Conservation (phyloP, 2,113 vertebrate species). For the Xenus cinereus region DNA sequence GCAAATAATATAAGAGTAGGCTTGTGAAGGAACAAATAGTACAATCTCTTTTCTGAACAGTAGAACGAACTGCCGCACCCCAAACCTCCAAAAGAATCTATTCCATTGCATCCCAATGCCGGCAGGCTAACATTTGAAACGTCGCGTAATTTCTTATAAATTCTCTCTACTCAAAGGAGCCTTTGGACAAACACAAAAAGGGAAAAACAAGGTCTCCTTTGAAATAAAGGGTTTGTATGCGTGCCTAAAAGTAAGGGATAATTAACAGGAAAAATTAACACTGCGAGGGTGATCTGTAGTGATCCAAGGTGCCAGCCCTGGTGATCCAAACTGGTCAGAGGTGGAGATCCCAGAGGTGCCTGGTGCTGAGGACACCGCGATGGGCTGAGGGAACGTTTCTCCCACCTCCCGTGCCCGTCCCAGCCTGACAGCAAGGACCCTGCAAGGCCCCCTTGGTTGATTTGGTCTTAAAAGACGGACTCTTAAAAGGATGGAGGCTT, state of each 20-base stretch:
- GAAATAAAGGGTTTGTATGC: background rate
- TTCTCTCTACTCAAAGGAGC: background rate
- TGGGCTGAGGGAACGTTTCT: background rate
- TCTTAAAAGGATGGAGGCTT: background rate
- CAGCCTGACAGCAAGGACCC: background rate
- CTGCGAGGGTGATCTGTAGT: fast-evolving
- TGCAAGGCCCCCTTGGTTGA: background rate
- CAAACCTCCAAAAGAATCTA: background rate
- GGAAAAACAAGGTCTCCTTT: background rate
- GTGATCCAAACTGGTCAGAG: background rate
- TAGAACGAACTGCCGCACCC: background rate
- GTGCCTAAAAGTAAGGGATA: background rate
- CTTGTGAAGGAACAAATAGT: background rate
- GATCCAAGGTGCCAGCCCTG: background rate
- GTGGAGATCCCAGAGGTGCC: background rate
- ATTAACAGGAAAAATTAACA: background rate
- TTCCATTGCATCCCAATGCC: background rate
- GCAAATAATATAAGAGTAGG: background rate
- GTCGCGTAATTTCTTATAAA: background rate
- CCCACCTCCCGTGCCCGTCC: background rate
- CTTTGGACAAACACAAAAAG: background rate
- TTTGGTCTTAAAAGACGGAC: background rate
- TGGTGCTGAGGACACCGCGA: background rate
- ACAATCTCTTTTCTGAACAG: background rate
- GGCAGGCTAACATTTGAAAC: background rate